Base-by-base conservation (phyloP, 2,888 invertebrate species). In the Cancer borealis region DNA sequence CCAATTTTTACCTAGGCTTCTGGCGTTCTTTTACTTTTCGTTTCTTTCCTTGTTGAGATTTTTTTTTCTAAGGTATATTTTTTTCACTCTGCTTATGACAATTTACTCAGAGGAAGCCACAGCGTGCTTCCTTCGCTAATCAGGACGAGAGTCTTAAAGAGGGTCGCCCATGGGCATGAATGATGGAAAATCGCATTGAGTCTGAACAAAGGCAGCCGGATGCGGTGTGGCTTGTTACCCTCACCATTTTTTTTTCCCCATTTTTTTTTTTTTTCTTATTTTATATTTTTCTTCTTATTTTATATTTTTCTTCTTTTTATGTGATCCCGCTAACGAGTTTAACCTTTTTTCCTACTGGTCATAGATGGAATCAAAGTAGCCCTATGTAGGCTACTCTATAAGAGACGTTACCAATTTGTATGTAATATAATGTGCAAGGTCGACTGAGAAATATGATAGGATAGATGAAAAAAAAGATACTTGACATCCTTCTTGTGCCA, bases 121-220 rank as follows among this genome's bases (percentile, higher is more conserved):
- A 79, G 30, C 79, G 30, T 79, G 30, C 79, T 30, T 12, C 6
- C 12, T 79, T 30, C 79, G 8, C 79, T 30, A 79, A n/a, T 79
- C 8, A 79, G 79, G 30, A 3, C 79, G 10, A 79, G 10, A 30
- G 30, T 3, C 79, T 21, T 66, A n/a, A 6, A 66, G 66, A 39
- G 66, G n/a, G n/a, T n/a, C 66, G 14, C 66, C 66, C 21, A 21
- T n/a, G 66, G n/a, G 17, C n/a, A 21, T 66, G 66, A 66, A 21
- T 66, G 66, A 66, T 66, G 66, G 66, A 66, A 66, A 66, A 66
- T 66, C 66, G 66, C 66, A 66, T 66, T 66, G 66, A 66, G n/a
- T 3, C 66, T 66, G 66, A 3, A 66, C 66, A 66, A 66, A 66
- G 66, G 66, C 66, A n/a, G n/a, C 66, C 66, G 66, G 66, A 66